Evolutionary conservation across 2,888 invertebrate genomes (phyloP).

Genomic region (Eupithecia tripunctaria): DNA sequence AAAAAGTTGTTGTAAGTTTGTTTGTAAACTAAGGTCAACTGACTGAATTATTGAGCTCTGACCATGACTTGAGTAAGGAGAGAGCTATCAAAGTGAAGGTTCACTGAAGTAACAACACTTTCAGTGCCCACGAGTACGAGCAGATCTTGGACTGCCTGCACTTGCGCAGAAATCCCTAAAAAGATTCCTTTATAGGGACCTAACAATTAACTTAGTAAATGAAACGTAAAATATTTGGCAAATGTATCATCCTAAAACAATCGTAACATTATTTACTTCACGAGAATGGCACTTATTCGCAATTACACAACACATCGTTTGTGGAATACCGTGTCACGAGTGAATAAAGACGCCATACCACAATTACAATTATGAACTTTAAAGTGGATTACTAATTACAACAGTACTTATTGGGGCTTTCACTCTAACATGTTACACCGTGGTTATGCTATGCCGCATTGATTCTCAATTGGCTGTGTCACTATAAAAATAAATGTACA

Average conservation of each 20-base stretch:
- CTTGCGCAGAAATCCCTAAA: neutral
- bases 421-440: conserved; percentile 49
- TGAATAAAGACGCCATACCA: conserved; percentile 30
- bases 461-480: conserved; percentile 1
- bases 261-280: neutral
- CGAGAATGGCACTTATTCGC: conserved; percentile 20
- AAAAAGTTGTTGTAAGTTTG: neutral
- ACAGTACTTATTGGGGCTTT: conserved; percentile 53
- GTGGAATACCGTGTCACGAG: conserved; percentile 23
- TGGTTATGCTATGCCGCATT: neutral
- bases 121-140: neutral
- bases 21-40: neutral
- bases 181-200: neutral
- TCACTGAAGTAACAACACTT: neutral
- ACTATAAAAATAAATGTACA: no score
- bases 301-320: conserved; percentile 7
- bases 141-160: neutral
- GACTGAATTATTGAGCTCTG: neutral
- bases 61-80: neutral
- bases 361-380: conserved; percentile 56
- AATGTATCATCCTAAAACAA: neutral
- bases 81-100: neutral
- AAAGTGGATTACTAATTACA: conserved; percentile 68
- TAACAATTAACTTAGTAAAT: neutral
- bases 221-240: neutral